phyloP scores from a whole-genome alignment of 2,888 invertebrate genomes.

The Drosophila diplacantha region DNA sequence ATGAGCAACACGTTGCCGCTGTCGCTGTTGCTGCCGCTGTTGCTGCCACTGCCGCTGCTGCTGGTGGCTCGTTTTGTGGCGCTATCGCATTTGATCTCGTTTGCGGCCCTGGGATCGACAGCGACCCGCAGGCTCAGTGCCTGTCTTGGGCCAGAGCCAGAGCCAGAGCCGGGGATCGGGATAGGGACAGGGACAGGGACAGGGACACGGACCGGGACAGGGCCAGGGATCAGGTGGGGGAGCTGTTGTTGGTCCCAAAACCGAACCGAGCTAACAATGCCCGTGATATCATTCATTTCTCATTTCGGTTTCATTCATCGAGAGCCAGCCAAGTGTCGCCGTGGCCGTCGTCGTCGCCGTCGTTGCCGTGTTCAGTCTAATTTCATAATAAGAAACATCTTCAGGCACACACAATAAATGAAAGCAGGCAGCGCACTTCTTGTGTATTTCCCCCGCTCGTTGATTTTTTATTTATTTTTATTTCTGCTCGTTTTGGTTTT shows the following conservation, averaged over 20 bases:
- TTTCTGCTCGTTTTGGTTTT: constrained; percentile 41
- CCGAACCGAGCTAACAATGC: constrained; percentile 61
- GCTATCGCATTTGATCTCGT: constrained; percentile 76
- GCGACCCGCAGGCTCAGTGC: constrained; percentile 56
- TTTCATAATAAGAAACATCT: constrained; percentile 71
- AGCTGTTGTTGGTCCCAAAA: constrained; percentile 5
- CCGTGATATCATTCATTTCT: constrained; percentile 69
- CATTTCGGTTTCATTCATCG: constrained; percentile 67
- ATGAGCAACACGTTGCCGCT: constrained; percentile 61
- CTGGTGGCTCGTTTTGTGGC: constrained; percentile 65
- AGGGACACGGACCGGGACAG: background rate
- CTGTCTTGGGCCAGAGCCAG: constrained; percentile 10
- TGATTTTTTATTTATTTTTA: constrained; percentile 15
- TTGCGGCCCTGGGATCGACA: constrained; percentile 61
- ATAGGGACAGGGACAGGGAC: constrained; percentile 12
- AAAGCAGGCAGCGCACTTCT: constrained; percentile 30
- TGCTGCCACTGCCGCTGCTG: constrained; percentile 22
- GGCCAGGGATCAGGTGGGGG: background rate
- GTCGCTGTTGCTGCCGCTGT: constrained; percentile 30
- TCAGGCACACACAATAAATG: constrained; percentile 51
- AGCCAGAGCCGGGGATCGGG: constrained; percentile 3
- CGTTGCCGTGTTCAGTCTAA: constrained; percentile 57
- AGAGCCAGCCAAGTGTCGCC: constrained; percentile 65
- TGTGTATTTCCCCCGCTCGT: constrained; percentile 12
- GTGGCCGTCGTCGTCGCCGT: constrained; percentile 12